Conservation (phyloP, 2,888 invertebrate species). For the Erebia palarica region DNA sequence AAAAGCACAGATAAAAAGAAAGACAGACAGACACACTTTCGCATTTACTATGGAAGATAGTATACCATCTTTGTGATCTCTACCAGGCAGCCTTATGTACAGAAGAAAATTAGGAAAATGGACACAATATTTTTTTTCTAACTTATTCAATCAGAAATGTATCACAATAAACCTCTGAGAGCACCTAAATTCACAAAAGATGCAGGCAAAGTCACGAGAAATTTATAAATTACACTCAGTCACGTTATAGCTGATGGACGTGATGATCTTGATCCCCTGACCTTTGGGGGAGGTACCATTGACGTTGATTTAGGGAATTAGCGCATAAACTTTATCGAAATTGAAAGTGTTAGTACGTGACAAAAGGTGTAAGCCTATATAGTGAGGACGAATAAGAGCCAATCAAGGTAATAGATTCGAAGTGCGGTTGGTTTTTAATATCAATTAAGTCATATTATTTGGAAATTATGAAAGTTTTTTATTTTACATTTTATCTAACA, state of each 20-base stretch:
- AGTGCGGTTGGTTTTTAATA: background rate
- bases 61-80: no score
- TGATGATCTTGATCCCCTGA: constrained; percentile 26
- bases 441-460: background rate
- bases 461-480: no score
- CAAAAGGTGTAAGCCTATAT: background rate
- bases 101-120: no score
- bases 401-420: background rate
- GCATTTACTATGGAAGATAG: no score
- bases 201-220: constrained; percentile 1
- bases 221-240: constrained; percentile 26
- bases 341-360: constrained; percentile 27
- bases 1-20: no score
- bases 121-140: no score
- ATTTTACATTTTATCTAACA: no score
- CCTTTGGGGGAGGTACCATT: constrained; percentile 27
- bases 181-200: background rate
- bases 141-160: no score
- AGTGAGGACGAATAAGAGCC: background rate
- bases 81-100: no score
- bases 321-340: constrained; percentile 10
- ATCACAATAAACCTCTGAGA: no score
- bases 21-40: no score
- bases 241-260: constrained; percentile 29
- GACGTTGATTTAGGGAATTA: constrained; percentile 11